Base-by-base conservation (phyloP, 2,888 invertebrate genomes). In the Toxonevra muliebris region DNA sequence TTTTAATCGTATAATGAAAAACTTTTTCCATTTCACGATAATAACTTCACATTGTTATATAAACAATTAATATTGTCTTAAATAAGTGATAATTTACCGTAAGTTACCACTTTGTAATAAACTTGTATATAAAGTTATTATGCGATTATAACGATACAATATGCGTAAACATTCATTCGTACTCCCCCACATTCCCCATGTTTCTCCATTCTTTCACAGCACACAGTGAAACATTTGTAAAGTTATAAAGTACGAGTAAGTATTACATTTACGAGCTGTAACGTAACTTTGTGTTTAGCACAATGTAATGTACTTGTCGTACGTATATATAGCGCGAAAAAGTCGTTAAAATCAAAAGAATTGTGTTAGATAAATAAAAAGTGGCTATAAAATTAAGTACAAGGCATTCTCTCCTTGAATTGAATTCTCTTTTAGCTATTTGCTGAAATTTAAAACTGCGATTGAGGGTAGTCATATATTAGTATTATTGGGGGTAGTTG, bases 21-120 rank as follows among this genome's bases (percentile, higher is more conserved):
- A 43, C 63, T 43, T 55, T 43, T 30, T 30, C 30, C 30, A 4
- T 30, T 30, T 30, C 7, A 30, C 2, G 7, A 30, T 30, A 30
- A 30, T 43, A 45, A 40, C 20, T 43, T 63, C 42, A 76, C 77
- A n/a, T n/a, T n/a, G n/a, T n/a, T n/a, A n/a, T n/a, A n/a, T n/a
- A n/a, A n/a, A n/a, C n/a, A 78, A 79, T 79, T 77, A 79, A 77
- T 78, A 74, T 61, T 61, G 69, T 69, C 71, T 69, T 71, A 72
- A 73, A 74, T 73, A 75, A 77, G 80, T 79, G 78, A 76, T 78
- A 79, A 78, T 79, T 79, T 72, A 75, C 76, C 78, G 76, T 77
- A 79, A 77, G 72, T 73, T 70, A 69, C 57, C 68, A 66, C 67
- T 69, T 30, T 69, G 58, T 68, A 70, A 77, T 76, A 73, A 73